A percentile compares a stretch with the other conserved stretches of the same genome.
Conservation (phyloP, 2,113 vertebrate species). For the Hippocampus abdominalis region DNA sequence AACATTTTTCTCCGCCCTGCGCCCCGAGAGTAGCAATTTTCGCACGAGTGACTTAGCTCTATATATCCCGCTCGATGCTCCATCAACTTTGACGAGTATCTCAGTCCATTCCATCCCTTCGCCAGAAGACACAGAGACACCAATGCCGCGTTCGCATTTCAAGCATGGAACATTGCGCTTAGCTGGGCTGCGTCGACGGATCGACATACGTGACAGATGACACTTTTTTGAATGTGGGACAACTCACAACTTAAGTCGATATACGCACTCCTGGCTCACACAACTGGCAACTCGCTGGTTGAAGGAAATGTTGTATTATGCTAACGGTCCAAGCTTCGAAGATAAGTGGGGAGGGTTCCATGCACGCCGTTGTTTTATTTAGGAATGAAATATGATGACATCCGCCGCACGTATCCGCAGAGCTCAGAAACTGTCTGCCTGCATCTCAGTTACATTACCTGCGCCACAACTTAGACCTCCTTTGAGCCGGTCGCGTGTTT, state of each 20-base stretch:
- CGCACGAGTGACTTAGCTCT: neutral
- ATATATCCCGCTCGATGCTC: neutral
- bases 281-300: neutral
- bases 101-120: neutral
- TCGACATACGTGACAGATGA: neutral
- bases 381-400: too few species aligned
- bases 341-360: too few species aligned
- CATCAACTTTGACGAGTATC: slow-evolving; percentile 5
- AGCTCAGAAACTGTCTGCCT: too few species aligned
- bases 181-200: neutral
- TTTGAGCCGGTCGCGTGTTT: too few species aligned
- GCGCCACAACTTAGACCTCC: too few species aligned
- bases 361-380: too few species aligned
- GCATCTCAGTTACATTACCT: too few species aligned
- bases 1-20: neutral
- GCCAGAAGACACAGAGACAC: neutral
- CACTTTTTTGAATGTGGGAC: slow-evolving; percentile 1
- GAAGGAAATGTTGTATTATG: neutral
- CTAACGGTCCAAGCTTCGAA: neutral
- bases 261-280: neutral
- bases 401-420: too few species aligned
- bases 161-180: slow-evolving; percentile 1
- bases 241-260: neutral
- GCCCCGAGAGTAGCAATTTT: neutral
- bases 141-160: neutral